Percentiles rank a stretch among this genome's conserved stretches.
Evolutionary conservation across 2,888 invertebrate species (phyloP).

Genomic region (Eucriotettix oculatus): DNA sequence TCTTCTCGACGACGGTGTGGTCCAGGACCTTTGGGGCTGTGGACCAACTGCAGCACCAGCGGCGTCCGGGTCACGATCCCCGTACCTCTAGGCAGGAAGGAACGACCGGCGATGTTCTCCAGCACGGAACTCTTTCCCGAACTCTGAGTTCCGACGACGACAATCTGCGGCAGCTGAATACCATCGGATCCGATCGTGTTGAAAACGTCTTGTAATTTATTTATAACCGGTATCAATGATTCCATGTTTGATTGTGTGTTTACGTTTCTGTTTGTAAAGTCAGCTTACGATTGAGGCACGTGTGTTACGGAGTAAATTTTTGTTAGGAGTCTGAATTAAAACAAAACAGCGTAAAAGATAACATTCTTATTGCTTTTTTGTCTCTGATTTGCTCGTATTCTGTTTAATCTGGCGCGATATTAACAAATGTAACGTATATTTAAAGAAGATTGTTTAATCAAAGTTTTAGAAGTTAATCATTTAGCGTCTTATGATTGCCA

Average conservation of each 20-base stretch:
- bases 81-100: slow-evolving; percentile 91
- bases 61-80: slow-evolving; percentile 96
- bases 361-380: no score
- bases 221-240: slow-evolving; percentile 96
- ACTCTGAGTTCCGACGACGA: slow-evolving; percentile 98
- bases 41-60: slow-evolving; percentile 80
- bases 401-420: no score
- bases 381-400: no score
- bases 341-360: no score
- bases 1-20: slow-evolving; percentile 73
- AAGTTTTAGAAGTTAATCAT: no score
- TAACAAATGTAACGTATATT: no score
- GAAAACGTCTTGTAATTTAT: slow-evolving; percentile 99
- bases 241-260: slow-evolving; percentile 50
- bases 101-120: slow-evolving; percentile 91
- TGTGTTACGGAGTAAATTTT: no score
- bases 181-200: slow-evolving; percentile 95
- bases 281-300: no score
- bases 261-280: no score
- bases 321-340: no score
- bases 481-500: no score
- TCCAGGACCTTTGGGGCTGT: slow-evolving; percentile 77
- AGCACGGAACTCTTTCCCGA: slow-evolving; percentile 99
- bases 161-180: slow-evolving; percentile 95
- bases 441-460: no score